Evolutionary conservation across 2,113 vertebrate species (phyloP).

Genomic region (Cathartes aura): DNA sequence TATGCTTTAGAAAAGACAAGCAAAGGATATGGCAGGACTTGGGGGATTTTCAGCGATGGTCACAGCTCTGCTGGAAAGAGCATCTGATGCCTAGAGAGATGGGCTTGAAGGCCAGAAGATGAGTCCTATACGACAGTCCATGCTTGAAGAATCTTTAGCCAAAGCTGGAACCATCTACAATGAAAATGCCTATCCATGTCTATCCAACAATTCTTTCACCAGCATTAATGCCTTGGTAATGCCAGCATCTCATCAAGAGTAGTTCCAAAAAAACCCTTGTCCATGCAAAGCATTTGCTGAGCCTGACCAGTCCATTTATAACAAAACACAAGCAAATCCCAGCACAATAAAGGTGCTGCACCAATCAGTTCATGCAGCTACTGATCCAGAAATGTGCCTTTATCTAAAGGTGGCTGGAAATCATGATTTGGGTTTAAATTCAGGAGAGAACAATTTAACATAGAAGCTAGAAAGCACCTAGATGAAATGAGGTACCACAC

Average conservation of each 20-base stretch:
- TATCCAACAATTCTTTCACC: background rate
- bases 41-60: background rate
- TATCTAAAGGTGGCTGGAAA: background rate
- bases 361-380: background rate
- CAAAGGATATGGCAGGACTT: background rate
- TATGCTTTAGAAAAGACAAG: background rate
- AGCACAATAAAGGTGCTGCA: background rate
- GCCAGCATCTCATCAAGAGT: background rate
- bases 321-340: background rate
- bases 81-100: background rate
- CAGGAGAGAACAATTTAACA: background rate
- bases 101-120: background rate
- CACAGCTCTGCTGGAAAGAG: background rate
- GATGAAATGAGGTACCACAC: background rate
- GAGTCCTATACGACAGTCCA: background rate
- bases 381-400: background rate
- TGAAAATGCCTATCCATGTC: background rate
- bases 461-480: background rate
- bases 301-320: background rate
- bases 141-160: background rate
- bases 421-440: background rate
- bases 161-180: background rate
- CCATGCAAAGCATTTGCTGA: background rate
- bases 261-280: background rate
- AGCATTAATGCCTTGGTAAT: background rate